A percentile compares a stretch with the other conserved stretches of the same genome.
phyloP scores from a whole-genome alignment of 2,797 vertebrate species.

The Cheirogaleus major region DNA sequence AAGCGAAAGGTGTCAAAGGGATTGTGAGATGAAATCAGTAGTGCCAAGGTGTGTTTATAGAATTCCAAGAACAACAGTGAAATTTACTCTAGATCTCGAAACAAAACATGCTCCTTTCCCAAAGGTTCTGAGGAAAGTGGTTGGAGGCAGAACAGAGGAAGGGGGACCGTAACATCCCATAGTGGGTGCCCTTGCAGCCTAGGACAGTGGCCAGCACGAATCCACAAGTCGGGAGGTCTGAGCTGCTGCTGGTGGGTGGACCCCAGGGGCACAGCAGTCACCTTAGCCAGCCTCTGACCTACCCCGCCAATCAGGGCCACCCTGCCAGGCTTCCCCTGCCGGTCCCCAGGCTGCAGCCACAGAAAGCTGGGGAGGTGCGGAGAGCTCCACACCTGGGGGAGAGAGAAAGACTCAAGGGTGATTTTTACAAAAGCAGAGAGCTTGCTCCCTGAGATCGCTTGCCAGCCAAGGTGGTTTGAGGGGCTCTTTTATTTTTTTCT shows the following conservation, averaged over 20 bases:
- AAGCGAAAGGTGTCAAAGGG: background rate
- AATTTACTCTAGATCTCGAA: background rate
- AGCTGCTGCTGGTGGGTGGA: background rate
- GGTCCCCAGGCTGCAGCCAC: slow-evolving; percentile 37
- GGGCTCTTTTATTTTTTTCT: slow-evolving; percentile 77
- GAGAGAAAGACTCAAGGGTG: slow-evolving; percentile 24
- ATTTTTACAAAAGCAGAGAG: background rate
- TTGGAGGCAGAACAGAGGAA: background rate
- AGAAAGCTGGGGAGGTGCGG: slow-evolving; percentile 34
- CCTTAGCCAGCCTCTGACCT: background rate
- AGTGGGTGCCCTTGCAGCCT: background rate
- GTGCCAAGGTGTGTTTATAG: background rate
- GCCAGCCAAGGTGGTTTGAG: slow-evolving; percentile 63
- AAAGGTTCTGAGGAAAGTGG: background rate
- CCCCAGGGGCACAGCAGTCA: background rate
- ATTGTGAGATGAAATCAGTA: background rate
- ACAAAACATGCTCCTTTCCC: background rate
- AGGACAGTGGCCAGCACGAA: background rate
- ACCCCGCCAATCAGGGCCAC: background rate
- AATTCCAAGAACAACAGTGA: background rate
- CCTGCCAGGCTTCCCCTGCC: background rate
- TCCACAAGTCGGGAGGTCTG: background rate
- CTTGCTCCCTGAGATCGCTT: slow-evolving; percentile 44
- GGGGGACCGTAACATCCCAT: background rate
- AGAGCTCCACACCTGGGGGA: background rate